Evolutionary conservation across 2,888 invertebrate species (phyloP).

Genomic region (Cryptus armator): DNA sequence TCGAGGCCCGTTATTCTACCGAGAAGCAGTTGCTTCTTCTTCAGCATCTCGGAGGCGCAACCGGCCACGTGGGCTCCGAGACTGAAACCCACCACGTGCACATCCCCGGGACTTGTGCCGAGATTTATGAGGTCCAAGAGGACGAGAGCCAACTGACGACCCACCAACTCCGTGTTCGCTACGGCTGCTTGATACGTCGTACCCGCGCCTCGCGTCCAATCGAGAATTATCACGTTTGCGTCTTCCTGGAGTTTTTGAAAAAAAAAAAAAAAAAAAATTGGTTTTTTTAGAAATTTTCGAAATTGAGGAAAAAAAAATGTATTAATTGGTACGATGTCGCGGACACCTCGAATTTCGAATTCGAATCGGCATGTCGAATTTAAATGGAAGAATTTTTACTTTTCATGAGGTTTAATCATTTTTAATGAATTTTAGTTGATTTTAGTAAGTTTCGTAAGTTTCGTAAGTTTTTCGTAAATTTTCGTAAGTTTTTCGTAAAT

Average conservation of each 20-base stretch:
- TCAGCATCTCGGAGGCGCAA: conserved; percentile 87
- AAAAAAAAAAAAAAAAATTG: conserved; percentile 5
- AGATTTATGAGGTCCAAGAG: conserved; percentile 85
- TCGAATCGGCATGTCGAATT: too few relatives aligned
- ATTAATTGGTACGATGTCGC: not conserved
- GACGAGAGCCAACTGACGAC: conserved; percentile 87
- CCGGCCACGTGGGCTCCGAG: conserved; percentile 88
- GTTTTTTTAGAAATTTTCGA: not conserved
- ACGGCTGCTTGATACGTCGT: conserved; percentile 87
- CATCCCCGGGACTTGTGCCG: conserved; percentile 84
- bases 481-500: too few relatives aligned
- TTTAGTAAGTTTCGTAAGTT: too few relatives aligned
- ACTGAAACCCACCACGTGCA: conserved; percentile 88
- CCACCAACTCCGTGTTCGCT: conserved; percentile 88
- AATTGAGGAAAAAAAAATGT: not conserved
- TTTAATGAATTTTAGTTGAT: too few relatives aligned
- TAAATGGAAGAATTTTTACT: too few relatives aligned
- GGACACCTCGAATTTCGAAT: too few relatives aligned
- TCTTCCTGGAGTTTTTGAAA: conserved; percentile 84
- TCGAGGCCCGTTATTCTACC: conserved; percentile 88
- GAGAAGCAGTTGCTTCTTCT: conserved; percentile 83
- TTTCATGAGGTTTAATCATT: too few relatives aligned
- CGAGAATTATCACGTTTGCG: conserved; percentile 86
- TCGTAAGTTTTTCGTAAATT: too few relatives aligned
- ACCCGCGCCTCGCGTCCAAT: conserved; percentile 88